Evolutionary conservation across 2,888 invertebrate species (phyloP).

Genomic region (Alviniconcha strummeri): DNA sequence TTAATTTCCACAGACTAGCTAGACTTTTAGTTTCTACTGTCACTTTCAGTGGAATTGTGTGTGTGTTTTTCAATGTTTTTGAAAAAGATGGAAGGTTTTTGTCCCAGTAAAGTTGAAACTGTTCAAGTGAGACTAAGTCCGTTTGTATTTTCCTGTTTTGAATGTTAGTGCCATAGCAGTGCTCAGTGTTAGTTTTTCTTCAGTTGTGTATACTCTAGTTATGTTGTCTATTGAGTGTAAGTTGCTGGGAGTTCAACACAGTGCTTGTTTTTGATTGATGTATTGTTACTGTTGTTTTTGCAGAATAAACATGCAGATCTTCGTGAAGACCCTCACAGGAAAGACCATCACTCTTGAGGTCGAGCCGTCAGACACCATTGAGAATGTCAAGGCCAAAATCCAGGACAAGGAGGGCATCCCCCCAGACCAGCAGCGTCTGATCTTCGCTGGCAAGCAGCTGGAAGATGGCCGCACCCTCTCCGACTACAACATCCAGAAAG

Average conservation of each 20-base stretch:
- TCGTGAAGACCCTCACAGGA: slow-evolving; percentile 71
- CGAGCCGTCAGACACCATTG: slow-evolving; percentile 93
- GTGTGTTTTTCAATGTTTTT: too few relatives aligned
- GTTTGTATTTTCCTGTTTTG: neutral
- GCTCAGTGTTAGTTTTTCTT: slow-evolving; percentile 22
- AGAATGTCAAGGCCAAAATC: slow-evolving; percentile 86
- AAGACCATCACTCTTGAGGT: slow-evolving; percentile 71
- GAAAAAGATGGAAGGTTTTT: too few relatives aligned
- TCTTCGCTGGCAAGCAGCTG: slow-evolving; percentile 95
- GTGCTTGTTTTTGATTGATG: slow-evolving; percentile 88
- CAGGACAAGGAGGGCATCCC: slow-evolving; percentile 78
- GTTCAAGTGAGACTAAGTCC: neutral
- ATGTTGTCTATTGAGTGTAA: slow-evolving; percentile 36
- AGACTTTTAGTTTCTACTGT: too few relatives aligned
- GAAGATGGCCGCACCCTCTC: slow-evolving; percentile 94
- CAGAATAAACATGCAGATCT: slow-evolving; percentile 80
- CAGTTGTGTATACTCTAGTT: too few relatives aligned
- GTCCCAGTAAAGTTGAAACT: too few relatives aligned
- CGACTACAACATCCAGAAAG: slow-evolving; percentile 96
- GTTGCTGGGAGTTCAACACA: slow-evolving; percentile 87
- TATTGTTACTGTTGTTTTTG: slow-evolving; percentile 86
- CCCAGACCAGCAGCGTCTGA: slow-evolving; percentile 88
- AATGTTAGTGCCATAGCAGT: neutral
- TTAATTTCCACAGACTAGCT: too few relatives aligned
- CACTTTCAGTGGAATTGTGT: too few relatives aligned